phyloP scores from a whole-genome alignment of 2,113 vertebrate species.

The Coturnix japonica region DNA sequence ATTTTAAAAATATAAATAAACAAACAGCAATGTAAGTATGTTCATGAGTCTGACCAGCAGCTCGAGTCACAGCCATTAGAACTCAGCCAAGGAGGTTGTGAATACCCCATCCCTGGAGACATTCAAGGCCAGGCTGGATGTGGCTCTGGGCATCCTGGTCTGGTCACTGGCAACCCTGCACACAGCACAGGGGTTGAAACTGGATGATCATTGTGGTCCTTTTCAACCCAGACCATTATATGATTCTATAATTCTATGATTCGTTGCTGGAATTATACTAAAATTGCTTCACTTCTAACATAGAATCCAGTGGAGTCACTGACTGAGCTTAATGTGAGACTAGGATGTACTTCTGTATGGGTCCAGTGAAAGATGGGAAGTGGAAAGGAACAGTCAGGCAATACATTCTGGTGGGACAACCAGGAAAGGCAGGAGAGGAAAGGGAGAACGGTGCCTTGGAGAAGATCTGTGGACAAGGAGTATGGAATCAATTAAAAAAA shows the following conservation, averaged over 20 bases:
- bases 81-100: too few species aligned
- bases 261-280: not conserved
- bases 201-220: too few species aligned
- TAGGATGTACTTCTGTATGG: not conserved
- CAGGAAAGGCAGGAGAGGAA: not conserved
- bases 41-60: not conserved
- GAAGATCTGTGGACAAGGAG: not conserved
- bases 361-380: not conserved
- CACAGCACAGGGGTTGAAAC: too few species aligned
- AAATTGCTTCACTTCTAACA: not conserved
- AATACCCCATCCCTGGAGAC: too few species aligned
- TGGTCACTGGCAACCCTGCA: too few species aligned
- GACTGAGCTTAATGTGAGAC: rapidly evolving
- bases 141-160: too few species aligned
- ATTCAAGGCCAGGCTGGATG: too few species aligned
- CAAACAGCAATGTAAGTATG: too few species aligned
- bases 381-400: not conserved
- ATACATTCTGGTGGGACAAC: not conserved
- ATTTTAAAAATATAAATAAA: too few species aligned
- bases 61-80: not conserved
- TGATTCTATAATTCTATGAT: too few species aligned
- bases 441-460: not conserved
- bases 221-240: too few species aligned
- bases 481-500: not conserved
- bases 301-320: not conserved